Base-by-base conservation (phyloP, 1,140 invertebrate genomes). In the Coenobita brevimanus region DNA sequence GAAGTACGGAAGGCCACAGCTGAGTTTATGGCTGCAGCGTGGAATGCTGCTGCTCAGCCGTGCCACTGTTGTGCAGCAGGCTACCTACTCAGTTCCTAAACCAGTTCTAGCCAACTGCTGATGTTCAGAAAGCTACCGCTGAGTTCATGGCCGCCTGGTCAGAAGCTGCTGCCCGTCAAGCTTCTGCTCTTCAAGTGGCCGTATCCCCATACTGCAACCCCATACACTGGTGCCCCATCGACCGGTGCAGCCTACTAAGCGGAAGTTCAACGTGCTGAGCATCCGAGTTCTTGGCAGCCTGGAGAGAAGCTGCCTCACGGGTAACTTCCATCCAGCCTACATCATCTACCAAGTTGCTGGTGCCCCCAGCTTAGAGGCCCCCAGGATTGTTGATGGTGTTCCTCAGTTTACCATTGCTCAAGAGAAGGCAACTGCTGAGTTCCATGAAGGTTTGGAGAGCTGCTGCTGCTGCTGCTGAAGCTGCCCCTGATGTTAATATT, bases 401-500 rank as follows among this genome's bases (percentile, higher is more conserved):
- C 46, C 69, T 0, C 43, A 84, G 30, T 84, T 84, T 33, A 84
- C 82, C 36, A 41, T 54, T 1, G 43, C 67, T 33, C 43, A 54
- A 4, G 67, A 71, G 38, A 8, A 73, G 17, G 69, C 82, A 0
- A 73, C 82, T 36, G 82, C 82, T 1, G 82, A 84, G 41, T 84
- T 84, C n/a, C 46, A 57, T 38, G 82, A 84, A 84, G 82, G 46
- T 43, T 3, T 84, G 82, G 69, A 75, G 41, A 21, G 69, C 82
- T 75, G 82, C 83, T 30, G 83, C 83, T 30, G 64, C 81, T 50
- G 81, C 81, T 73, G 81, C 64, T 54, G 62, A 36, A 71, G 62
- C 81, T 24, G 81, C 67, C 33, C 81, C 81, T 83, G 81, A 73
- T 71, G 81, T 83, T 43, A 83, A 83, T 67, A 83, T 83, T 24